Conservation (phyloP, 2,888 invertebrate genomes). For the Branchipolynoe longqiensis region DNA sequence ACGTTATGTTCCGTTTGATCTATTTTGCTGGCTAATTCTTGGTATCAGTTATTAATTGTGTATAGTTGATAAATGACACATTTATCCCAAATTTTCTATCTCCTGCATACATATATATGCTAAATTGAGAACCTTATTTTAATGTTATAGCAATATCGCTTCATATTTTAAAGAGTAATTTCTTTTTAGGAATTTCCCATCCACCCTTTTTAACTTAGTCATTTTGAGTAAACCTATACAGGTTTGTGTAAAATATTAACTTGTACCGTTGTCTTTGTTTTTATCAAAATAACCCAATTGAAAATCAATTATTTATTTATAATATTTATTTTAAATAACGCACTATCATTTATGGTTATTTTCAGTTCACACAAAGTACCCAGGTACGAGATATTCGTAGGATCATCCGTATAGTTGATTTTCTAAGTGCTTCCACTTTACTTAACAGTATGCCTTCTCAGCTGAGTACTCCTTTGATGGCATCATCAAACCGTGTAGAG, state of each 20-base stretch:
- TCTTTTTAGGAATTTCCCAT: too few species aligned
- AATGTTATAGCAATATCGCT: too few species aligned
- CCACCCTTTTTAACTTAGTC: too few species aligned
- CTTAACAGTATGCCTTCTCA: too few species aligned
- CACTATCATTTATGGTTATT: conserved; percentile 6
- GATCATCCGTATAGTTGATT: not conserved
- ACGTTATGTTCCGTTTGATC: too few species aligned
- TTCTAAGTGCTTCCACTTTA: too few species aligned
- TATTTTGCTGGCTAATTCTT: too few species aligned
- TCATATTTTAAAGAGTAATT: too few species aligned
- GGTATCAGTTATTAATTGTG: too few species aligned
- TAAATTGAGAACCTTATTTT: not conserved
- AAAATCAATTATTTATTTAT: not conserved
- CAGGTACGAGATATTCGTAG: not conserved
- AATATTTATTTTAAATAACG: not conserved
- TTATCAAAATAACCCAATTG: not conserved
- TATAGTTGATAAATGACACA: not conserved
- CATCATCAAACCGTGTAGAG: not conserved
- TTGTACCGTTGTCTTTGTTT: not conserved
- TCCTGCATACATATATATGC: not conserved
- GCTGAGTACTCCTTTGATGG: not conserved
- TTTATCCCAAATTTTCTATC: not conserved
- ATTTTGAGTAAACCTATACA: too few species aligned
- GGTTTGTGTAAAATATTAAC: too few species aligned
- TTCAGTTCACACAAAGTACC: not conserved